These are phyloP conservation scores for Drosophila yakuba DNA, from an alignment of 1,140 invertebrate genomes.

Conservation along the genomic window DNA sequence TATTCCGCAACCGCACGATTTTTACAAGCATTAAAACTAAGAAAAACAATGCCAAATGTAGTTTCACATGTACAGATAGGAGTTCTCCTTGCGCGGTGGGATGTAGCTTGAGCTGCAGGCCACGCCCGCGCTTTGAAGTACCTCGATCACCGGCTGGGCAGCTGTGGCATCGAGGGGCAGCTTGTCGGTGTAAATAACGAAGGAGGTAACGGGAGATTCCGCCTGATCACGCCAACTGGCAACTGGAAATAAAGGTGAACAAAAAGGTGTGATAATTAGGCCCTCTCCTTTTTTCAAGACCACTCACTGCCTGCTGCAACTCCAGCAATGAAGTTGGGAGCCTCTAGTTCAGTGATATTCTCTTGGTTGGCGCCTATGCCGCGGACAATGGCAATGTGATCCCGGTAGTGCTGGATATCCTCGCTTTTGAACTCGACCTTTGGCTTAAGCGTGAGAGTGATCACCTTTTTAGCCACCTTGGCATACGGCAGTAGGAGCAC, in stretches of 20 bases:
- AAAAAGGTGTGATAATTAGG: neutral
- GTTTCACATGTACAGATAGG: conserved; percentile 71
- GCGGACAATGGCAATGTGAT: conserved; percentile 63
- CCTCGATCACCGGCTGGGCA: conserved; percentile 68
- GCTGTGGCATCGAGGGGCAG: conserved; percentile 64
- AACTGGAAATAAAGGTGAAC: conserved; percentile 40
- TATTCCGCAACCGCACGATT: conserved; percentile 43
- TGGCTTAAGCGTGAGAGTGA: conserved; percentile 70
- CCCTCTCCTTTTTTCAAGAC: neutral
- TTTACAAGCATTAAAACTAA: conserved; percentile 33
- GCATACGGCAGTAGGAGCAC: conserved; percentile 66
- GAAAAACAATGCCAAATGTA: conserved; percentile 37
- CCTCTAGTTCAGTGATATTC: conserved; percentile 57
- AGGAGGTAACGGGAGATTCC: conserved; percentile 52
- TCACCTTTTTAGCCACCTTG: conserved; percentile 59
- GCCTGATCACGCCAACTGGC: conserved; percentile 64
- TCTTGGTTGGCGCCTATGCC: conserved; percentile 48
- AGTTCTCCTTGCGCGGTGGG: conserved; percentile 62
- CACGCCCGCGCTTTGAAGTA: conserved; percentile 56
- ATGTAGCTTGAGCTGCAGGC: conserved; percentile 57
- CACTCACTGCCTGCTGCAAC: conserved; percentile 73
- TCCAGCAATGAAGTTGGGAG: conserved; percentile 77
- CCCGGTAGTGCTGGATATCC: conserved; percentile 54
- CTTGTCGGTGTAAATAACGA: conserved; percentile 73
- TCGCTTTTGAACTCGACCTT: conserved; percentile 81